phyloP scores from a whole-genome alignment of 2,113 vertebrate species.

The Aepyceros melampus region DNA sequence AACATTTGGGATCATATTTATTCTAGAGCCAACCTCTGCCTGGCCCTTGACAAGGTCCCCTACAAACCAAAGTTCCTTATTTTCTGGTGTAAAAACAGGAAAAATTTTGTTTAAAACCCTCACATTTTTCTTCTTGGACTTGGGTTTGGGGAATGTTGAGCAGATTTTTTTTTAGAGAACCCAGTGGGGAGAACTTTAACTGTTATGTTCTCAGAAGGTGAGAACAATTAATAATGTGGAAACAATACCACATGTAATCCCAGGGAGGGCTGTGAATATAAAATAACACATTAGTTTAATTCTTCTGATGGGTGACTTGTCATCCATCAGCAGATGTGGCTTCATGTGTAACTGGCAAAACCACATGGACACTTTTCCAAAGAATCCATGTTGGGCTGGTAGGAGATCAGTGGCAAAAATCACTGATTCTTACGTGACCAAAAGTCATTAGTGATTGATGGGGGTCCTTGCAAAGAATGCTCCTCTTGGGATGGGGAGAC shows the following conservation, averaged over 20 bases:
- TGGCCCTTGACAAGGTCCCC: background rate
- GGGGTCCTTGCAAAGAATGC: background rate
- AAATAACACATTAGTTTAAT: slow-evolving; percentile 38
- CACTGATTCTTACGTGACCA: background rate
- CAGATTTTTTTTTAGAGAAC: slow-evolving; percentile 29
- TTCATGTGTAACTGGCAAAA: slow-evolving; percentile 10
- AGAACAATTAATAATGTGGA: slow-evolving; percentile 43
- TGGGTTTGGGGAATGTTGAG: background rate
- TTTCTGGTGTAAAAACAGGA: background rate
- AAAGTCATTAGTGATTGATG: background rate
- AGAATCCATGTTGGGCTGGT: background rate
- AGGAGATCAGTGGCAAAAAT: background rate
- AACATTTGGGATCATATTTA: background rate
- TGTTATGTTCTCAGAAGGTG: slow-evolving; percentile 34
- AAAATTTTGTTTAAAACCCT: slow-evolving; percentile 31
- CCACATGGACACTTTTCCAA: background rate
- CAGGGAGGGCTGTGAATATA: slow-evolving; percentile 15
- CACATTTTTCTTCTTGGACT: background rate
- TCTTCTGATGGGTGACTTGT: background rate
- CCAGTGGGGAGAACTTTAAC: background rate
- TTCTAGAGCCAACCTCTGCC: background rate
- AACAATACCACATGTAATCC: background rate
- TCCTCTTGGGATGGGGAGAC: background rate
- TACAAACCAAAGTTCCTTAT: background rate
- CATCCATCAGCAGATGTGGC: background rate